Evolutionary conservation across 2,113 vertebrate genomes (phyloP).

Genomic region (Peucedramus taeniatus): DNA sequence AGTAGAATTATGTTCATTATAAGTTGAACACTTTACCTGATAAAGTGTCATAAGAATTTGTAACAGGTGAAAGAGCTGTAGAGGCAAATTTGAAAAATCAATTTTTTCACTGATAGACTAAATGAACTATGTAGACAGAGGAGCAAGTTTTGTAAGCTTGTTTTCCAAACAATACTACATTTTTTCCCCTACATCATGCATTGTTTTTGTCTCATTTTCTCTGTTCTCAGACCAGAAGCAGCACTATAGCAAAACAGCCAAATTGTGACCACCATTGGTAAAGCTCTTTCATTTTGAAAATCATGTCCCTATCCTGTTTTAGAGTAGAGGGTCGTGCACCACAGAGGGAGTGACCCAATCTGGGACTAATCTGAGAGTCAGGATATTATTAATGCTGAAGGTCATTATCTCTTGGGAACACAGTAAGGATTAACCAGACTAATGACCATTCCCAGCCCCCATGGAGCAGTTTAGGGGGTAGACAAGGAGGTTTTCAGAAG

Average conservation of each 20-base stretch:
- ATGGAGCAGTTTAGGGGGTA: fast-evolving
- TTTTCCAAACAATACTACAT: neutral
- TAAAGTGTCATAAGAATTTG: neutral
- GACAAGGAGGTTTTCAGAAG: neutral
- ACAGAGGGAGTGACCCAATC: neutral
- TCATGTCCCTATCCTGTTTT: too few species aligned
- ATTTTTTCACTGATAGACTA: neutral
- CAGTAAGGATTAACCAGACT: neutral
- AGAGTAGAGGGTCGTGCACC: neutral
- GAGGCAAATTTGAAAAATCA: neutral
- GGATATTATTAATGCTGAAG: neutral
- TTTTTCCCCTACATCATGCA: neutral
- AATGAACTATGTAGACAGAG: neutral
- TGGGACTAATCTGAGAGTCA: neutral
- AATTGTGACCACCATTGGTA: neutral
- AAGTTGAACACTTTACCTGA: neutral
- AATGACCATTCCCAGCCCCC: neutral
- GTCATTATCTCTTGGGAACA: neutral
- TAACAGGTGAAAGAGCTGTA: neutral
- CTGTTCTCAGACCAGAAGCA: neutral
- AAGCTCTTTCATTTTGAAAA: neutral
- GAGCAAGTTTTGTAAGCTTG: neutral
- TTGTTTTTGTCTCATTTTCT: neutral
- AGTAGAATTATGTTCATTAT: neutral
- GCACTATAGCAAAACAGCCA: neutral